Base-by-base conservation (phyloP, 2,113 vertebrate species). In the Gyps fulvus region DNA sequence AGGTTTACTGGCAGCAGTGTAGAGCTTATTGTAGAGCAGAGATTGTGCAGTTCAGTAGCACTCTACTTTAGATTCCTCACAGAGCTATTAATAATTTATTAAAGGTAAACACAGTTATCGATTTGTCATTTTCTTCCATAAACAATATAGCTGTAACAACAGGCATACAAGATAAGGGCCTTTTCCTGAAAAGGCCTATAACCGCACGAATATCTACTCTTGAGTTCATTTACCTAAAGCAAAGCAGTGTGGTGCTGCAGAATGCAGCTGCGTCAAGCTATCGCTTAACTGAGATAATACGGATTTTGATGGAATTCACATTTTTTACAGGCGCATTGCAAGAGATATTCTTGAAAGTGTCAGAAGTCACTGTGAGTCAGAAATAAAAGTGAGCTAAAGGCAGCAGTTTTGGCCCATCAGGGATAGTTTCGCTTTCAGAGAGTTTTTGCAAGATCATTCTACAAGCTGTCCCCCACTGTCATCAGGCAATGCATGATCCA, bases 151-250 rank as follows among this genome's bases (percentile, higher is more conserved):
- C 78, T 88, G 90, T 42, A 49, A 13, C 62, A 32, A 40, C 74
- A 72, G 89, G 52, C 40, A n/a, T 22, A 42, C 17, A 31, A 70
- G 66, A 36, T 62, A 94, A 66, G 47, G 18, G 10, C 21, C 26
- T 89, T 54, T 62, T 38, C 67, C 83, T 81, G 63, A 4, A 58
- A 65, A 80, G 42, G 17, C 42, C 78, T 42, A 6, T 31, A 32
- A 49, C n/a, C 3, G 0, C 57, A 43, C 0, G 0, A 22, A 16
- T 67, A 57, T 9, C n/a, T 66, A 3, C 67, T 43, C 74, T 55
- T 47, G 49, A 42, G 36, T 40, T 31, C 25, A 5, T 57, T 74
- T 61, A 55, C 38, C 50, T 50, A 63, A 55, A 81, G 29, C 62
- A 59, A 65, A 87, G 36, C 49, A 72, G n/a, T 23, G 38, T 17